phyloP scores from a whole-genome alignment of 1,140 invertebrate genomes.

The Drosophila melanogaster region DNA sequence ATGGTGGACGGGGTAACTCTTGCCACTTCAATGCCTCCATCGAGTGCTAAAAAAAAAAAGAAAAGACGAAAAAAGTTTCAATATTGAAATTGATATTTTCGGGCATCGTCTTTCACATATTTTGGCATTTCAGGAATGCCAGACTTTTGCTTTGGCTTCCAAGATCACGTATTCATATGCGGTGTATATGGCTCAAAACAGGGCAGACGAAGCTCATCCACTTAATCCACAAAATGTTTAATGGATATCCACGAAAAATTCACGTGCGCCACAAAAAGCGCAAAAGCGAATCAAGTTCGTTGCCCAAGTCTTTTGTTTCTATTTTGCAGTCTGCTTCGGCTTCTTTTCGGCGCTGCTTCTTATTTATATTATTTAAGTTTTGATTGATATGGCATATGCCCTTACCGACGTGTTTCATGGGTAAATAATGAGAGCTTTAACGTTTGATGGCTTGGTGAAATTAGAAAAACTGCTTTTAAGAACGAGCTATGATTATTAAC shows the following conservation, averaged over 20 bases:
- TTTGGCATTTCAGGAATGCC: conserved; percentile 41
- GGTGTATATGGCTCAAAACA: background rate
- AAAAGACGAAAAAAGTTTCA: conserved; percentile 21
- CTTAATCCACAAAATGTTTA: conserved; percentile 17
- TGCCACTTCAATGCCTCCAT: conserved; percentile 35
- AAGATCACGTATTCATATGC: background rate
- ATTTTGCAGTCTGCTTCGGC: conserved; percentile 2
- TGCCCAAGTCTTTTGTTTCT: conserved; percentile 75
- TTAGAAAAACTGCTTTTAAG: too few species aligned
- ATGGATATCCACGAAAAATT: conserved; percentile 16
- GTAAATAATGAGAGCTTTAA: background rate
- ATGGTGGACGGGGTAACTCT: conserved; percentile 22
- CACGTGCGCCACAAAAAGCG: conserved; percentile 18
- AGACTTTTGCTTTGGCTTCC: conserved; percentile 64
- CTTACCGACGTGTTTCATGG: background rate
- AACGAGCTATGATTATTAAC: too few species aligned
- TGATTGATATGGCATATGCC: conserved; percentile 29
- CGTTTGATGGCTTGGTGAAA: too few species aligned
- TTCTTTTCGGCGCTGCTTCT: background rate
- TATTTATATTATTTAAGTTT: conserved; percentile 6
- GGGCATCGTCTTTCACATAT: conserved; percentile 46
- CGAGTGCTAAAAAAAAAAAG: conserved; percentile 32
- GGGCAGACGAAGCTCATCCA: conserved; percentile 17
- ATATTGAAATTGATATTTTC: conserved; percentile 82
- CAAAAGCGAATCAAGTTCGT: conserved; percentile 51